These are phyloP conservation scores for Drosophila quinaria DNA, from an alignment of 2,888 invertebrate species.

Conservation along the genomic window DNA sequence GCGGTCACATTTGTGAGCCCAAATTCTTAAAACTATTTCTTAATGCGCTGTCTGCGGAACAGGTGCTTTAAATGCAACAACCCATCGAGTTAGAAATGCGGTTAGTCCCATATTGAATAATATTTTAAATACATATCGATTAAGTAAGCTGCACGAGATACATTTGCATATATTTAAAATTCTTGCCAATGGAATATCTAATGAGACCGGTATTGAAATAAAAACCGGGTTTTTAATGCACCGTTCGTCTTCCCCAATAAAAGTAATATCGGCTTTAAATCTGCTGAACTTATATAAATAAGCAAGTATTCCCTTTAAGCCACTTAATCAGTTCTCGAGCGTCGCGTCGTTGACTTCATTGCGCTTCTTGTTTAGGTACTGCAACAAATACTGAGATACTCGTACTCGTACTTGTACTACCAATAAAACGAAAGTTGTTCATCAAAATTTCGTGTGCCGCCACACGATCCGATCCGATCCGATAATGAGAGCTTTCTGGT, in stretches of 20 bases:
- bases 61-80: constrained; percentile 7
- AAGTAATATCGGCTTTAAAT: constrained; percentile 6
- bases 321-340: constrained; percentile 59
- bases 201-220: constrained; percentile 35
- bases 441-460: constrained; percentile 51
- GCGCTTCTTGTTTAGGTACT: constrained; percentile 6
- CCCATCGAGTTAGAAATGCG: constrained; percentile 6
- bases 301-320: constrained; percentile 31
- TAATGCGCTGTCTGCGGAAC: background rate
- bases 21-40: background rate
- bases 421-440: constrained; percentile 45
- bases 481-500: constrained; percentile 63
- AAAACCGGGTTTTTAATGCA: constrained; percentile 28
- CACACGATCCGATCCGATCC: constrained; percentile 10
- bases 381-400: constrained; percentile 12
- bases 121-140: constrained; percentile 21
- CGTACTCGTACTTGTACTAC: constrained; percentile 1
- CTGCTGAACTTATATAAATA: constrained; percentile 57
- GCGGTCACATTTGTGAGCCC: background rate
- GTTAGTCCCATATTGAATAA: constrained; percentile 6
- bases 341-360: constrained; percentile 33
- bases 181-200: constrained; percentile 6
- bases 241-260: constrained; percentile 13
- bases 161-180: constrained; percentile 6
- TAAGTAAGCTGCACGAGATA: background rate